These are phyloP conservation scores for Lepidochitona cinerea DNA, from an alignment of 2,888 invertebrate species.

Conservation along the genomic window DNA sequence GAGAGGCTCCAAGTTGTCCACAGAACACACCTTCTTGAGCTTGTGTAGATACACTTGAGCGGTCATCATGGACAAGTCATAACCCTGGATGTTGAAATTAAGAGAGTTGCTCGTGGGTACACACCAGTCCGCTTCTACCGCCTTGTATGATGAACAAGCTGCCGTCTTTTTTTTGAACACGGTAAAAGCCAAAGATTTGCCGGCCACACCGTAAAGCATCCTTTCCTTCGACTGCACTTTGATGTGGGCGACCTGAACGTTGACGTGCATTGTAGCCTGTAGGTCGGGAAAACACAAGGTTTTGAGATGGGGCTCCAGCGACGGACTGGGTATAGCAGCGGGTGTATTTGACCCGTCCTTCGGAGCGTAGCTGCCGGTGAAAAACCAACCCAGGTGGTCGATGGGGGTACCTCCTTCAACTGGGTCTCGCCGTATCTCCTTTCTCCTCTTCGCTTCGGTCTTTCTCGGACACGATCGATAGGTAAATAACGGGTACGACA, in stretches of 20 bases:
- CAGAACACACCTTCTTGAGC: neutral
- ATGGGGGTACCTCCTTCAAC: neutral
- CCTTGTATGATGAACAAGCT: neutral
- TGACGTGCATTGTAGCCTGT: neutral
- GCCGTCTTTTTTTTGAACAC: neutral
- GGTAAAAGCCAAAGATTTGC: neutral
- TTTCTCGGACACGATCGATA: neutral
- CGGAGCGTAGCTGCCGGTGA: neutral
- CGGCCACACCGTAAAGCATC: neutral
- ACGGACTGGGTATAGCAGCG: neutral
- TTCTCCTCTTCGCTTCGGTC: neutral
- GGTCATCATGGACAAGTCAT: neutral
- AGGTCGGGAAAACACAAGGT: neutral
- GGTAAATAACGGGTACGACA: neutral
- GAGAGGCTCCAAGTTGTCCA: neutral
- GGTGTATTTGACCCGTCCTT: neutral
- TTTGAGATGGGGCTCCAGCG: neutral
- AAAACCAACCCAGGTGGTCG: neutral
- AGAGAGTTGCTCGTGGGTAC: neutral
- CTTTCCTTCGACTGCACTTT: neutral
- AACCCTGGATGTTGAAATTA: neutral
- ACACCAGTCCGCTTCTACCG: neutral
- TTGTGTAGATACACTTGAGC: neutral
- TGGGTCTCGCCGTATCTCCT: neutral
- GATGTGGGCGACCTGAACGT: neutral